phyloP scores from a whole-genome alignment of 2,888 invertebrate genomes.

The Meloe dianella region DNA sequence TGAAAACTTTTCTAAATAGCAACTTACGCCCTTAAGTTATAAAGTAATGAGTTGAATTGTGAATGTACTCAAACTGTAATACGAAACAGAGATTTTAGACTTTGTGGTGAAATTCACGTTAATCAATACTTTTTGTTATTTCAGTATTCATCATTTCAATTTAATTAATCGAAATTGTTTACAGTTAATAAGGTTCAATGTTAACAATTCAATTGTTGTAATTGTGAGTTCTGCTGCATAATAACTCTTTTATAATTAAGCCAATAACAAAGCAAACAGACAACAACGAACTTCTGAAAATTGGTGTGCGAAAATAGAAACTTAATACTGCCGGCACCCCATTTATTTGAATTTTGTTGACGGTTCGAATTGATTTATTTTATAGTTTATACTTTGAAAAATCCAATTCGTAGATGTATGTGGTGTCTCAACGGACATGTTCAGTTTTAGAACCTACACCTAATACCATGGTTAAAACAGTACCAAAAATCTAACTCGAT shows the following conservation, averaged over 20 bases:
- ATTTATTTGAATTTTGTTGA: conserved; percentile 1
- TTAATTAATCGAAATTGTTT: neutral
- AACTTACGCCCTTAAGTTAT: too few relatives aligned
- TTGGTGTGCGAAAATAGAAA: neutral
- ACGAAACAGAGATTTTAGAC: too few relatives aligned
- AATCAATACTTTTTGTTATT: too few relatives aligned
- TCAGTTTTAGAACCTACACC: neutral
- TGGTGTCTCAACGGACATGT: neutral
- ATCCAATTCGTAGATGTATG: conserved; percentile 4
- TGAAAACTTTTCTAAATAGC: too few relatives aligned
- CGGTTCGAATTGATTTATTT: conserved; percentile 2
- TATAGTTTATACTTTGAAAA: neutral
- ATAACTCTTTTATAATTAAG: neutral
- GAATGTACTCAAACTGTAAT: too few relatives aligned
- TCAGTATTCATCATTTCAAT: too few relatives aligned
- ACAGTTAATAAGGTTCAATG: neutral
- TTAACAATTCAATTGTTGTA: neutral
- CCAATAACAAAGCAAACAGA: neutral
- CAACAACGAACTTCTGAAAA: neutral
- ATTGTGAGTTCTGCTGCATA: neutral
- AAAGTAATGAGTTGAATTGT: too few relatives aligned
- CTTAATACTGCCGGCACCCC: conserved; percentile 1
- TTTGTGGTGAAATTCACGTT: too few relatives aligned
- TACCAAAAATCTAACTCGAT: conserved; percentile 15
- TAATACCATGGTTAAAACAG: conserved; percentile 19